A percentile compares a stretch with the other conserved stretches of the same genome.
Conservation (phyloP, 35 echinoderm and acorn worm genomes). For the Apostichopus japonicus region DNA sequence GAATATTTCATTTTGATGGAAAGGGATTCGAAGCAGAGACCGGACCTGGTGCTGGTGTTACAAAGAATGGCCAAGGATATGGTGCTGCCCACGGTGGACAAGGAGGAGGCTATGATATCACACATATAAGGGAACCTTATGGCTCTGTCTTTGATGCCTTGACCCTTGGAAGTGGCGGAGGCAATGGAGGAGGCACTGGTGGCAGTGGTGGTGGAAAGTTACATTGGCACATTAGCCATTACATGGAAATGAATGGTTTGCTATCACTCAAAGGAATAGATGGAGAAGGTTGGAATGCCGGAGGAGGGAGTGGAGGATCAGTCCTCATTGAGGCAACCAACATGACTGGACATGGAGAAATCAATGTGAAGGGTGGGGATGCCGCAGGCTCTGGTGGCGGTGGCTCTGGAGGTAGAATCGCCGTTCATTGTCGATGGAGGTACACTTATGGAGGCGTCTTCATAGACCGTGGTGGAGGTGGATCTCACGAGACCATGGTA, state of each 20-base stretch:
- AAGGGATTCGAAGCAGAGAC: conserved; percentile 67
- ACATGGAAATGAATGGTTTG: conserved; percentile 82
- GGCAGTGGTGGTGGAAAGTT: conserved; percentile 85
- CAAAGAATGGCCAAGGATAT: conserved; percentile 67
- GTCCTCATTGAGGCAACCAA: conserved; percentile 85
- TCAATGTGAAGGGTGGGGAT: conserved; percentile 71
- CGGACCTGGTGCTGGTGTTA: conserved; percentile 72
- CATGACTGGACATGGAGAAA: conserved; percentile 91
- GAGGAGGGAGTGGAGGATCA: conserved; percentile 89
- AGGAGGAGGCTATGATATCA: conserved; percentile 70
- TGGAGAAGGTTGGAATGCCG: conserved; percentile 65
- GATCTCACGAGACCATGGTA: conserved; percentile 12
- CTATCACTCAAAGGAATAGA: conserved; percentile 64
- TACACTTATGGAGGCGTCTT: conserved; percentile 90
- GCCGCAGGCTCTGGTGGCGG: conserved; percentile 71
- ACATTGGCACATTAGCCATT: conserved; percentile 84
- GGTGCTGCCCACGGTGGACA: conserved; percentile 90
- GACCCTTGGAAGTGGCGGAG: conserved; percentile 82
- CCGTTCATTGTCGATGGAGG: conserved; percentile 87
- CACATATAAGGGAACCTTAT: conserved; percentile 77
- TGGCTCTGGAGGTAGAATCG: conserved; percentile 83
- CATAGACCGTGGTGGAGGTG: conserved; percentile 77
- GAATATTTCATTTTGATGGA: conserved; percentile 91
- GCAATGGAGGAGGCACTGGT: conserved; percentile 69
- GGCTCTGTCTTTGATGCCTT: conserved; percentile 74